Evolutionary conservation across 53 echinoderm and acorn worm genomes (phyloP).

Genomic region (Paracentrotus lividus): DNA sequence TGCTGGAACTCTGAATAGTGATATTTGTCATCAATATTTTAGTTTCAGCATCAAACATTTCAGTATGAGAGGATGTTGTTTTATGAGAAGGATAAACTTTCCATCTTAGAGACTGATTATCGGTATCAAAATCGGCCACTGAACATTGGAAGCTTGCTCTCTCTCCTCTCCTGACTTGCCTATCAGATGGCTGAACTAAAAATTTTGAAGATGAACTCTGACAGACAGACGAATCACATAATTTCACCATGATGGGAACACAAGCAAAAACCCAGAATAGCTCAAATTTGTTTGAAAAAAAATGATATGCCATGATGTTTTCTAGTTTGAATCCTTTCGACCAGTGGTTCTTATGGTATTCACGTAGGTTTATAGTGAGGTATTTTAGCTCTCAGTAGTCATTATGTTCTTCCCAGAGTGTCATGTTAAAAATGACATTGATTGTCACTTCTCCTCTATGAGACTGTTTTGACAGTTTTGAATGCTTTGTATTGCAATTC

Average conservation of each 20-base stretch:
- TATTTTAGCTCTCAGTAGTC: no score
- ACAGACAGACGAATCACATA: neutral
- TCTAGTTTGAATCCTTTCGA: neutral
- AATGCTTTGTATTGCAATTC: no score
- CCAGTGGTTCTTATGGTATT: no score
- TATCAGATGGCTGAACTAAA: constrained; percentile 13
- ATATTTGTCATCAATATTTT: neutral
- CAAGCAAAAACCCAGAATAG: neutral
- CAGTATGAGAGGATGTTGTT: neutral
- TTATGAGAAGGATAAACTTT: neutral
- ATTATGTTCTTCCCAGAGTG: neutral
- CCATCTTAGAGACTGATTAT: neutral
- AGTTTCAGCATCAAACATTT: neutral
- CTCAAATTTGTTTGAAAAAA: neutral
- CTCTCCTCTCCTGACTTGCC: neutral
- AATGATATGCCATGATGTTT: neutral
- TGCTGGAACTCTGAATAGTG: neutral
- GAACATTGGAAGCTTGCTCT: neutral
- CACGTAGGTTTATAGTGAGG: no score
- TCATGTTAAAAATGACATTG: no score
- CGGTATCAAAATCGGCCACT: neutral
- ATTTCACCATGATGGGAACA: neutral
- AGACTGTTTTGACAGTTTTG: no score
- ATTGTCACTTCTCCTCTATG: no score
- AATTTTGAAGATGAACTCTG: neutral